These are phyloP conservation scores for Thaumetopoea pityocampa DNA, from an alignment of 1,140 invertebrate genomes.

Conservation along the genomic window DNA sequence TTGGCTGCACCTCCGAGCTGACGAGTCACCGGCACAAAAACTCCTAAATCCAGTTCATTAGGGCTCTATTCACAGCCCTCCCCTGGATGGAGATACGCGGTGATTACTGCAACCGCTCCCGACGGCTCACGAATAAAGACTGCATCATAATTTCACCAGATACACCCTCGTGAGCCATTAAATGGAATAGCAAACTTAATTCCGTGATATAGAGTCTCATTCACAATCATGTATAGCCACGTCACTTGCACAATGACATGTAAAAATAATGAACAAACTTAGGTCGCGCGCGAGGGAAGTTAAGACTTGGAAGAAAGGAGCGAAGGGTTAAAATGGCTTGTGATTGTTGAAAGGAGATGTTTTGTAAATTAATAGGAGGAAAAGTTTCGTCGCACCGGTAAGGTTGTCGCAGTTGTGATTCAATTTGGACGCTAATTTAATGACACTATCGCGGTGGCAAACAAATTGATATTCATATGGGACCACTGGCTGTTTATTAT, in stretches of 20 bases:
- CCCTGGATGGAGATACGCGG: slow-evolving; percentile 74
- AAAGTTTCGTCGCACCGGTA: slow-evolving; percentile 69
- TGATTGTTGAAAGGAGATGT: slow-evolving; percentile 43
- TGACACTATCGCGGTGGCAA: slow-evolving; percentile 65
- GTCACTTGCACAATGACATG: slow-evolving; percentile 75
- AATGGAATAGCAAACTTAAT: slow-evolving; percentile 52
- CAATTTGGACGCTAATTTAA: slow-evolving; percentile 75
- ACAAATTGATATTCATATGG: slow-evolving; percentile 75
- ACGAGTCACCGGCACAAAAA: slow-evolving; percentile 71
- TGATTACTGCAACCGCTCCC: slow-evolving; percentile 76
- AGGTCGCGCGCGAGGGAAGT: slow-evolving; percentile 37
- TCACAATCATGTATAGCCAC: slow-evolving; percentile 31
- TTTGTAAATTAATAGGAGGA: slow-evolving; percentile 75
- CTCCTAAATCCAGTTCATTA: slow-evolving; percentile 76
- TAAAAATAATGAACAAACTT: slow-evolving; percentile 76
- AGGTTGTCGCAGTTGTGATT: slow-evolving; percentile 74
- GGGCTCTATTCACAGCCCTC: slow-evolving; percentile 72
- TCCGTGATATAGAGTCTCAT: slow-evolving; percentile 38
- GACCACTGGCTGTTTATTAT: slow-evolving; percentile 57
- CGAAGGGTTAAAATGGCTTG: slow-evolving; percentile 46
- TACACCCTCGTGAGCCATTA: slow-evolving; percentile 48
- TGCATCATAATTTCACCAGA: slow-evolving; percentile 76
- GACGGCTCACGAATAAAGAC: slow-evolving; percentile 76
- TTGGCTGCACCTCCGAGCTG: slow-evolving; percentile 64
- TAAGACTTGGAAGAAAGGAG: slow-evolving; percentile 38